Conservation (phyloP, 2,888 invertebrate genomes). For the Agrochola macilenta region DNA sequence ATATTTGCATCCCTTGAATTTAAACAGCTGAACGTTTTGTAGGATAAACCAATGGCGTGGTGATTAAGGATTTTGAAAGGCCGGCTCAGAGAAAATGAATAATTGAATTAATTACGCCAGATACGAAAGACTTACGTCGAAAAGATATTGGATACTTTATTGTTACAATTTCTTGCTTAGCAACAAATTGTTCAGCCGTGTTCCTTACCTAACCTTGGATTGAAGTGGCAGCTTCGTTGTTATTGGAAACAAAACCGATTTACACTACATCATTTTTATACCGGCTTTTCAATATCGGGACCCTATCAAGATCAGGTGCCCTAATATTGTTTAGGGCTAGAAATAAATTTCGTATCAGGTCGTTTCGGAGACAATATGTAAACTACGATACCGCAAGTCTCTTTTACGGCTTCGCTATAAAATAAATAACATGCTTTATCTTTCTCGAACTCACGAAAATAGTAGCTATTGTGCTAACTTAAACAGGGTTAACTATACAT, state of each 20-base stretch:
- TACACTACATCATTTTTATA: constrained; percentile 59
- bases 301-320: constrained; percentile 53
- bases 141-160: constrained; percentile 13
- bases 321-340: constrained; percentile 56
- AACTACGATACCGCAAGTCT: constrained; percentile 73
- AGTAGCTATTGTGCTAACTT: constrained; percentile 39
- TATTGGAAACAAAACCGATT: constrained; percentile 43
- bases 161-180: not conserved
- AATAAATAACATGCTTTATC: constrained; percentile 79
- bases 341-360: constrained; percentile 59
- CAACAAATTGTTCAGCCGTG: constrained; percentile 3
- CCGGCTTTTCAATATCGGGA: constrained; percentile 54
- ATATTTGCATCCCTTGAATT: constrained; percentile 6
- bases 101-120: constrained; percentile 31
- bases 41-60: constrained; percentile 17
- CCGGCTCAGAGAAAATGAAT: constrained; percentile 21
- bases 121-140: not conserved
- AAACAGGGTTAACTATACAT: not conserved
- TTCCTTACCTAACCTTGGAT: not conserved
- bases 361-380: constrained; percentile 70
- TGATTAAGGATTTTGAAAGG: constrained; percentile 20
- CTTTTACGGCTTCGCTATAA: constrained; percentile 75
- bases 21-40: not conserved
- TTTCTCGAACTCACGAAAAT: constrained; percentile 45
- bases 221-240: not conserved